These are phyloP conservation scores for Parotocinclus haroldoi DNA, from an alignment of 2,797 vertebrate species.

Conservation along the genomic window DNA sequence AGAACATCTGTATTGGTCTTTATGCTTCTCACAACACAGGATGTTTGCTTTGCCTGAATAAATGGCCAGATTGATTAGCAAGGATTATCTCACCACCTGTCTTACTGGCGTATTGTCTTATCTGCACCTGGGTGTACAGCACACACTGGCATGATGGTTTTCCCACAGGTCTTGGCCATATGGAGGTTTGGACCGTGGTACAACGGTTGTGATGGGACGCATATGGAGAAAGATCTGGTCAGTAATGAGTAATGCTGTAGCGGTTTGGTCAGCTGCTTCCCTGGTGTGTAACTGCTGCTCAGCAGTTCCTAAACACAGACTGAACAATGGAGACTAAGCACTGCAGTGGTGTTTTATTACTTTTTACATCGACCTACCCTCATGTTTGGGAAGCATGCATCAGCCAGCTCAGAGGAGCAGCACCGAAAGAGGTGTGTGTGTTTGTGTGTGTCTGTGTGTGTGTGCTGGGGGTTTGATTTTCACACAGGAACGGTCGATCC, in stretches of 20 bases:
- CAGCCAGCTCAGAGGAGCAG: not conserved
- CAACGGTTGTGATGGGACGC: slow-evolving; percentile 26
- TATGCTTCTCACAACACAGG: not conserved
- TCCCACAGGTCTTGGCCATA: slow-evolving; percentile 40
- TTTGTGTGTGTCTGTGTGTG: too few relatives aligned
- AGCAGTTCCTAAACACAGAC: not conserved
- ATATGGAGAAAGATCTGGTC: slow-evolving; percentile 17
- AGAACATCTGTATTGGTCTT: too few relatives aligned
- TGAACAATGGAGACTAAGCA: not conserved
- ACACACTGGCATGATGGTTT: slow-evolving; percentile 26
- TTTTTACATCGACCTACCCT: not conserved
- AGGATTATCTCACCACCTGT: slow-evolving; percentile 39
- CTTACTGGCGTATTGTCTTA: slow-evolving; percentile 12
- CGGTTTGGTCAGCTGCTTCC: slow-evolving; percentile 21
- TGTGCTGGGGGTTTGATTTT: too few relatives aligned
- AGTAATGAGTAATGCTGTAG: slow-evolving; percentile 10
- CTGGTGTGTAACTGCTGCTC: not conserved
- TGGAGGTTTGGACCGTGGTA: slow-evolving; percentile 34
- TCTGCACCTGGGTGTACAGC: slow-evolving; percentile 3
- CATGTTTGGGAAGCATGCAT: not conserved
- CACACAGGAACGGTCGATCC: not conserved
- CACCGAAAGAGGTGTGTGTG: not conserved
- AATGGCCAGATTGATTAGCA: slow-evolving; percentile 36
- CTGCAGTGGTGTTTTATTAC: not conserved
- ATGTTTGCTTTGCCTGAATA: slow-evolving; percentile 37